Evolutionary conservation across 2,888 invertebrate genomes (phyloP).

Genomic region (Chloromyia formosa): DNA sequence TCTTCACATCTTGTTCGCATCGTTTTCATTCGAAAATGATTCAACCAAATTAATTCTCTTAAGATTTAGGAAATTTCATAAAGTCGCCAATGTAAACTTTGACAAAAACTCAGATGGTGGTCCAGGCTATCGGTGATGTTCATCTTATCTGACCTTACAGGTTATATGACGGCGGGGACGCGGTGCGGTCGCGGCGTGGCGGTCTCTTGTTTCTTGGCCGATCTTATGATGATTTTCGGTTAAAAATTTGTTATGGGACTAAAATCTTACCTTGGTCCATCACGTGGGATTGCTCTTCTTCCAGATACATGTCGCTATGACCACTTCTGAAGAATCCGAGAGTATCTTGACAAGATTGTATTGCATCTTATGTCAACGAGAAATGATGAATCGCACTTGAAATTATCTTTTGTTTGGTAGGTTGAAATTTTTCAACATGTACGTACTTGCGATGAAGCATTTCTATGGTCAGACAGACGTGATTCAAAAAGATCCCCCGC

Average conservation of each 20-base stretch:
- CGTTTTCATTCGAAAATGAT: not conserved
- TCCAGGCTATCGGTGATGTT: conserved; percentile 21
- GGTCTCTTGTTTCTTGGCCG: conserved; percentile 29
- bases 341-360: conserved; percentile 26
- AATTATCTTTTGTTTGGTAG: not conserved
- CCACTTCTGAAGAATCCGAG: not conserved
- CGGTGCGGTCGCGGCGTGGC: not conserved
- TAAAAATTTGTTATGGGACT: conserved; percentile 13
- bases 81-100: conserved; percentile 21
- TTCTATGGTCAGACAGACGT: too few species aligned
- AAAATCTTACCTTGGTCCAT: conserved; percentile 13
- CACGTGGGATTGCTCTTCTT: not conserved
- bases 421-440: too few species aligned
- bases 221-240: conserved; percentile 20
- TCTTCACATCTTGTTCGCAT: not conserved
- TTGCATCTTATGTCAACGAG: conserved; percentile 28
- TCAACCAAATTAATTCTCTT: not conserved
- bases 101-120: conserved; percentile 36
- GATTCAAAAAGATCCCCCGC: too few species aligned
- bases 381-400: conserved; percentile 33
- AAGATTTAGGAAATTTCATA: conserved; percentile 5
- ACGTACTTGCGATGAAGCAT: too few species aligned
- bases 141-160: conserved; percentile 38
- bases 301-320: not conserved
- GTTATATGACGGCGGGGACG: conserved; percentile 13